Evolutionary conservation across 2,113 vertebrate species (phyloP), one percentile per base, ranked within the genome.

Genomic region (Cricetomys ansorgei): DNA sequence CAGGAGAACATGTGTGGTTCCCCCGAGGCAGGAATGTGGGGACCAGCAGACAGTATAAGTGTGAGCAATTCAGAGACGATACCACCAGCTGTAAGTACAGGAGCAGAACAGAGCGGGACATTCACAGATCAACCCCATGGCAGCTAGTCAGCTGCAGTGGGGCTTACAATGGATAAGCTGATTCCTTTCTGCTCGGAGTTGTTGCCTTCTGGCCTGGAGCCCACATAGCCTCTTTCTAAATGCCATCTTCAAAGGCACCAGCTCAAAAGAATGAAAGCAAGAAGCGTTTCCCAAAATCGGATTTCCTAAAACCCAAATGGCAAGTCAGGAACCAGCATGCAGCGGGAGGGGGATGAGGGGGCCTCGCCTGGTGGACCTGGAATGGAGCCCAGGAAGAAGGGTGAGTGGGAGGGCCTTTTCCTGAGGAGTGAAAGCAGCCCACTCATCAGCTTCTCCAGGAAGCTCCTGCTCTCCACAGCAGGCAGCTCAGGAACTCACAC

Each of bases 261-360:
- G 93, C 83, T 76, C 79, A 81, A 94, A 84, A 88, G 45, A 79
- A 43, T 40, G n/a, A 81, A 86, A 96, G 59, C 57, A 72, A 77
- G 17, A n/a, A 65, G 37, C 72, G 65, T 90, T 96, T 95, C 53
- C 81, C 69, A 76, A 94, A 94, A 91, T 81, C 8, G 2, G 76
- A 93, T 91, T 92, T 93, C 95, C 79, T 76, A 75, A 93, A 92
- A 64, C 34, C 57, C 34, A 93, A 96, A 90, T 43, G 65, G 50
- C n/a, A 50, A 91, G 64, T 94, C 50, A 9, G 70, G 37, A 70
- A 65, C 86, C 79, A 95, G 53, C 72, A 53, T 79, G 62, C n/a
- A n/a, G n/a, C n/a, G n/a, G n/a, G n/a, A n/a, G n/a, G n/a, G n/a
- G n/a, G n/a, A n/a, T 37, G n/a, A 29, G 77, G 80, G 37, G 9